These are phyloP conservation scores for Oplegnathus fasciatus DNA, from an alignment of 2,113 vertebrate genomes.

Conservation along the genomic window DNA sequence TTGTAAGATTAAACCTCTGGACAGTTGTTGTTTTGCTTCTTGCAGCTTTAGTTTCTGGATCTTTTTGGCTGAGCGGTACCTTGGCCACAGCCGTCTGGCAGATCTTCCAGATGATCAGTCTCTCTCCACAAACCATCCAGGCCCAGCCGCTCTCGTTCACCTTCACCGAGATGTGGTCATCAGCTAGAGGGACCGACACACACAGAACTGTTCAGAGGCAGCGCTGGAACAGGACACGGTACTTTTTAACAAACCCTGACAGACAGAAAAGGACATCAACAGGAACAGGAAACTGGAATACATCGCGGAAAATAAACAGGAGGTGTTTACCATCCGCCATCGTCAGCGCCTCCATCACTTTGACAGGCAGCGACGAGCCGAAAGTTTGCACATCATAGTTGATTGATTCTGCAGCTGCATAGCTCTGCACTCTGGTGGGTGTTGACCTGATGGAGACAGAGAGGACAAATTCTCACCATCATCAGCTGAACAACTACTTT, in stretches of 20 bases:
- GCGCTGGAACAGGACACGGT: not conserved
- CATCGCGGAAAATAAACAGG: not conserved
- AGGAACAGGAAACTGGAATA: not conserved
- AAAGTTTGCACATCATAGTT: conserved; percentile 93
- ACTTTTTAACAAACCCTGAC: not conserved
- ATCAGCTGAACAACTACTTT: not conserved
- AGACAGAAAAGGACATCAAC: not conserved
- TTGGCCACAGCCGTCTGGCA: conserved; percentile 91
- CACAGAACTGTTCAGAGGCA: not conserved
- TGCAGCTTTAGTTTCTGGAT: not conserved
- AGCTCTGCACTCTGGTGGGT: conserved; percentile 88
- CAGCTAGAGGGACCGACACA: conserved; percentile 75
- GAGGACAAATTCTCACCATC: no score
- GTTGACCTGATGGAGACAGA: conserved; percentile 84
- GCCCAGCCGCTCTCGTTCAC: conserved; percentile 94
- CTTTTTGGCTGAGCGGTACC: conserved; percentile 76
- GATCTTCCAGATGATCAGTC: conserved; percentile 95
- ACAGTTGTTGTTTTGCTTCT: no score
- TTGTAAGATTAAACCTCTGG: not conserved
- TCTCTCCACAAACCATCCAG: conserved; percentile 93
- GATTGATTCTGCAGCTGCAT: conserved; percentile 86
- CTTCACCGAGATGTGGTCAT: conserved; percentile 89
- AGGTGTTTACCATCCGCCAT: conserved; percentile 87
- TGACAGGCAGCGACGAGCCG: conserved; percentile 95
- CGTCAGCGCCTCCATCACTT: conserved; percentile 95